phyloP scores from a whole-genome alignment of 1,140 invertebrate species.

The Caligus rogercresseyi region DNA sequence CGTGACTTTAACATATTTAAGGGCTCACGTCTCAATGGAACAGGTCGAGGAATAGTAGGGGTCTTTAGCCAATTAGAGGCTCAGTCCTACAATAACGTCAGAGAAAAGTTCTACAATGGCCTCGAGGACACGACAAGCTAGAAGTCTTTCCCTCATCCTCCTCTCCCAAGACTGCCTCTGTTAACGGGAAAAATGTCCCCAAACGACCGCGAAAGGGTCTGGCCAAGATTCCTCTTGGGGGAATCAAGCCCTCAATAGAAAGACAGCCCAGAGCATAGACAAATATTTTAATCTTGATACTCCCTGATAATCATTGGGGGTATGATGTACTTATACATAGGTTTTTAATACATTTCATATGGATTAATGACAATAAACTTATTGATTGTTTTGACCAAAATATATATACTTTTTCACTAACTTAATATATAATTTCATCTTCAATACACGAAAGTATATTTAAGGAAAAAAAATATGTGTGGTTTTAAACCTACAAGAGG shows the following conservation, averaged over 20 bases:
- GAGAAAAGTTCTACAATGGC: conserved; percentile 13
- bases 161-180: not conserved
- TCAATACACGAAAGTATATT: too few species aligned
- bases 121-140: not conserved
- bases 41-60: not conserved
- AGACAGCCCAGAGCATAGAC: not conserved
- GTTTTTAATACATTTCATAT: too few species aligned
- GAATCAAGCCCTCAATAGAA: too few species aligned
- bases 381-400: too few species aligned
- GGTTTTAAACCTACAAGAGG: too few species aligned
- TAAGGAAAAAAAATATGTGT: too few species aligned
- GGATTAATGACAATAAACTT: too few species aligned
- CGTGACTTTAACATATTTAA: not conserved
- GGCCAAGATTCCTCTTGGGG: not conserved
- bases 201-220: not conserved
- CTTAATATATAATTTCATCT: too few species aligned
- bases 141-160: conserved; percentile 6
- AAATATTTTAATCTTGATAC: conserved; percentile 15
- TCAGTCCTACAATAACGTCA: not conserved
- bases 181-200: not conserved
- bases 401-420: too few species aligned
- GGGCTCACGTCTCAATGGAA: not conserved
- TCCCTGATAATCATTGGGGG: too few species aligned
- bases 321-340: too few species aligned
- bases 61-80: not conserved